Percentiles rank a stretch among this genome's conserved stretches.
These are phyloP conservation scores for Enteromius paludinosus DNA, from an alignment of 2,797 vertebrate species.

Conservation along the genomic window DNA sequence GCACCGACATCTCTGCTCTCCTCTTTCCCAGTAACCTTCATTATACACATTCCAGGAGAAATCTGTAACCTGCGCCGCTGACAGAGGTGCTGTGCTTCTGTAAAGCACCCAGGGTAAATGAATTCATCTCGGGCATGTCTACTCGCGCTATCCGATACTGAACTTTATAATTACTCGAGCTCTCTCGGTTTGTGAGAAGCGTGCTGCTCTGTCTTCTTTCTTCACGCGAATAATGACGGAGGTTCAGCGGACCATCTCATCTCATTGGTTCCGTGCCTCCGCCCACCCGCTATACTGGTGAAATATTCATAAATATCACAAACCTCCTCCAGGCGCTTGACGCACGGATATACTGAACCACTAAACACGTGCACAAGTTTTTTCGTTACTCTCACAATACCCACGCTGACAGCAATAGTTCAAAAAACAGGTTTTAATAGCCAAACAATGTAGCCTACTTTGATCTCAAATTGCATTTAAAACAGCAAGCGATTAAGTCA, in stretches of 20 bases:
- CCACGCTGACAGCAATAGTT: not conserved
- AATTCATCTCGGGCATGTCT: slow-evolving; percentile 58
- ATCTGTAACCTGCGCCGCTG: slow-evolving; percentile 57
- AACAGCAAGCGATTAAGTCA: not conserved
- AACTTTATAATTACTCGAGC: not conserved
- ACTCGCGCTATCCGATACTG: slow-evolving; percentile 11
- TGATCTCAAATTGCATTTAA: not conserved
- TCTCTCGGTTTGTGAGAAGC: not conserved
- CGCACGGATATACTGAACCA: slow-evolving; percentile 6
- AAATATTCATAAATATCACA: slow-evolving; percentile 39
- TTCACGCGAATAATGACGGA: slow-evolving; percentile 50
- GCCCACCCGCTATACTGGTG: slow-evolving; percentile 42
- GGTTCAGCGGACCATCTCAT: slow-evolving; percentile 36
- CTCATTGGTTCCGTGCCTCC: slow-evolving; percentile 50
- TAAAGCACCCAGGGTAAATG: slow-evolving; percentile 59
- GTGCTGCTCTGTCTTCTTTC: slow-evolving; percentile 16
- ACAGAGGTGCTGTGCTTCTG: slow-evolving; percentile 57
- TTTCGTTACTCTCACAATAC: not conserved
- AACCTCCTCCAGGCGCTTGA: slow-evolving; percentile 23
- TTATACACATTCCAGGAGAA: slow-evolving; percentile 67
- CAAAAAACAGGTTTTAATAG: not conserved
- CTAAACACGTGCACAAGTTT: not conserved
- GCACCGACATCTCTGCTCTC: slow-evolving; percentile 81
- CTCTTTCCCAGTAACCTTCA: slow-evolving; percentile 68
- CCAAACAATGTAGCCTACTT: no score